Evolutionary conservation across 2,888 invertebrate species (phyloP), one percentile per base, ranked within the genome.

Genomic region (Morpho helenor): DNA sequence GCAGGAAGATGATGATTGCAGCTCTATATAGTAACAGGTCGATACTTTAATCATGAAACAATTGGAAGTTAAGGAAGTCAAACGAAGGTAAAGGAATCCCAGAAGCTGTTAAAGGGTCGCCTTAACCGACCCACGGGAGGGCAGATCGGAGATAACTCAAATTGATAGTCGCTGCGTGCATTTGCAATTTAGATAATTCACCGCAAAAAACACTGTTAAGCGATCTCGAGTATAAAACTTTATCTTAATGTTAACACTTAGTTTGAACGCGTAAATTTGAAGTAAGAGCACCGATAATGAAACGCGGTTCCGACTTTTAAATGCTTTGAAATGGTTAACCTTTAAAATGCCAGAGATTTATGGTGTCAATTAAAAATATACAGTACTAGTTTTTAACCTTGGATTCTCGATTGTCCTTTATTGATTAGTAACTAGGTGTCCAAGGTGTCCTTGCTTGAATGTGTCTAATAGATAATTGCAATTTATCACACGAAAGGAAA

Each of bases 241-340:
- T 82, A 86, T 85, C 82, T 84, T 77, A 77, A 81, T 79, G 79
- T 80, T 79, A 75, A 79, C 82, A 81, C 82, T 79, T 78, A 78
- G 77, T 79, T 79, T 76, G 73, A 71, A 70, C 76, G 78, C 81
- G 80, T 82, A 78, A 82, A 80, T 67, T 78, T 73, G 68, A 64
- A 67, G 73, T 74, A 76, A 76, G 80, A 71, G 73, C 73, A 73
- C 75, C 80, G 79, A 82, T 79, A 55, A 79, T 77, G 9, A 40
- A 9, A 16, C 40, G 31, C 8, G 45, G 46, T 40, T 16, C 22
- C 46, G 46, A 40, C n/a, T 41, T 46, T 45, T 47, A 10, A 53
- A 53, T 47, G 53, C n/a, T 10, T 47, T 22, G 7, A 22, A 46
- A 39, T 52, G 45, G 10, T 31, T 52, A n/a, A 45, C 10, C n/a